phyloP scores from a whole-genome alignment of 2,113 vertebrate species.

The Elephantulus edwardii region DNA sequence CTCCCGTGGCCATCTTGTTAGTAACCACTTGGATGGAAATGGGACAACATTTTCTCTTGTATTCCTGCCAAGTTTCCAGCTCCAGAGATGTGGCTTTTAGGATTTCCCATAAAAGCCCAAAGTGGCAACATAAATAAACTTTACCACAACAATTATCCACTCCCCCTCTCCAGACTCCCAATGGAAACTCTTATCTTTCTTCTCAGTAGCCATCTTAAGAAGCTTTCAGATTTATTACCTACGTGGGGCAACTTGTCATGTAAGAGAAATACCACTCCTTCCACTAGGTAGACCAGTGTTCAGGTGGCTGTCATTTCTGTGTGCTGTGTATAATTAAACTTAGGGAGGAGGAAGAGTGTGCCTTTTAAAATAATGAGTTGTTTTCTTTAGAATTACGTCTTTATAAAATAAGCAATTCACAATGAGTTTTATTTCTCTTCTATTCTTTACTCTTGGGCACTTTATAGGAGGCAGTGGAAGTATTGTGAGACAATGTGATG shows the following conservation, averaged over 20 bases:
- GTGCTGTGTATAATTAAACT: conserved; percentile 35
- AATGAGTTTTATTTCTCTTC: conserved; percentile 35
- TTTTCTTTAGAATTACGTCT: conserved; percentile 43
- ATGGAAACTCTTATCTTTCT: conserved; percentile 69
- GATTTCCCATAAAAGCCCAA: conserved; percentile 76
- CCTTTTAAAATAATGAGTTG: conserved; percentile 9
- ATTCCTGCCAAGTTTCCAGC: conserved; percentile 72
- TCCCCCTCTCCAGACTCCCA: conserved; percentile 31
- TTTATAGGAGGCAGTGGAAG: background rate
- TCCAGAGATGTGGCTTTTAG: conserved; percentile 80
- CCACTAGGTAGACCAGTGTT: background rate
- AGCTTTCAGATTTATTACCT: conserved; percentile 45
- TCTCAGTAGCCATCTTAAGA: conserved; percentile 9
- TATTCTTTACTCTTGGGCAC: background rate
- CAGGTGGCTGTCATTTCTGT: conserved; percentile 3
- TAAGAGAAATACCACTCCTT: conserved; percentile 25
- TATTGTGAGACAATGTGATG: background rate
- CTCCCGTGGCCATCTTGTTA: conserved; percentile 53
- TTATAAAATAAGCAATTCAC: conserved; percentile 24
- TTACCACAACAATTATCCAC: conserved; percentile 48
- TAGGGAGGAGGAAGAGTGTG: background rate
- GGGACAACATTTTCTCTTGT: conserved; percentile 71
- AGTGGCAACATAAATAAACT: conserved; percentile 71
- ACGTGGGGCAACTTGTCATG: conserved; percentile 12
- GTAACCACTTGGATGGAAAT: conserved; percentile 67